Percentiles rank a stretch among this genome's conserved stretches.
These are phyloP conservation scores for Saccostrea echinata DNA, from an alignment of 1,140 invertebrate species.

Conservation along the genomic window DNA sequence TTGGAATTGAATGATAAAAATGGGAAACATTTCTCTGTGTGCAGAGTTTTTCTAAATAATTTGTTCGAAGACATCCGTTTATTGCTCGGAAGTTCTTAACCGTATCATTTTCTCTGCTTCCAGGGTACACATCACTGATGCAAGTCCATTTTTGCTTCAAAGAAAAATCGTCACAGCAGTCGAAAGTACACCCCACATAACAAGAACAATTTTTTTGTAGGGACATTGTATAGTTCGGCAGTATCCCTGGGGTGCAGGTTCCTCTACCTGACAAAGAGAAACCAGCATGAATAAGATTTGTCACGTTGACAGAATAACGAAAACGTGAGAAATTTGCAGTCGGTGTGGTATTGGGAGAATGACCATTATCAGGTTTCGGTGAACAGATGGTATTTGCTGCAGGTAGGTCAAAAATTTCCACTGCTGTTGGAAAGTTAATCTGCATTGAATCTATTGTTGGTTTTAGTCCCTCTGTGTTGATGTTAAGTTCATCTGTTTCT, in stretches of 20 bases:
- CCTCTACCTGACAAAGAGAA: neutral
- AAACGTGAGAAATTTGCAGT: neutral
- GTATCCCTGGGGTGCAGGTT: neutral
- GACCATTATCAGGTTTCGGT: neutral
- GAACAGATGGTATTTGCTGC: neutral
- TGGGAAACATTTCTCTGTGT: neutral
- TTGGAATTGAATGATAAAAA: neutral
- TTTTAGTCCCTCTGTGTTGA: neutral
- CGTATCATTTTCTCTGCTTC: neutral
- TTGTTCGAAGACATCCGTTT: neutral
- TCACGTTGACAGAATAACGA: neutral
- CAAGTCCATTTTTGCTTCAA: neutral
- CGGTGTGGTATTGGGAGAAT: neutral
- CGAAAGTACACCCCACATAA: neutral
- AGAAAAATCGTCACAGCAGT: constrained; percentile 3
- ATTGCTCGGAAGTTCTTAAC: neutral
- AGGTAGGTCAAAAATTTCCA: neutral
- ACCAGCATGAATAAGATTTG: neutral
- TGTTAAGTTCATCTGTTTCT: neutral
- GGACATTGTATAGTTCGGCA: neutral
- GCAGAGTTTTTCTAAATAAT: neutral
- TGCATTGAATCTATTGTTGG: neutral
- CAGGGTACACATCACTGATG: neutral
- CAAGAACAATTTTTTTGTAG: neutral
- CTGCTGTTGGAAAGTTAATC: neutral